Evolutionary conservation across 2,797 vertebrate genomes (phyloP), one percentile per base, ranked within the genome.

Genomic region (Onychomys torridus): DNA sequence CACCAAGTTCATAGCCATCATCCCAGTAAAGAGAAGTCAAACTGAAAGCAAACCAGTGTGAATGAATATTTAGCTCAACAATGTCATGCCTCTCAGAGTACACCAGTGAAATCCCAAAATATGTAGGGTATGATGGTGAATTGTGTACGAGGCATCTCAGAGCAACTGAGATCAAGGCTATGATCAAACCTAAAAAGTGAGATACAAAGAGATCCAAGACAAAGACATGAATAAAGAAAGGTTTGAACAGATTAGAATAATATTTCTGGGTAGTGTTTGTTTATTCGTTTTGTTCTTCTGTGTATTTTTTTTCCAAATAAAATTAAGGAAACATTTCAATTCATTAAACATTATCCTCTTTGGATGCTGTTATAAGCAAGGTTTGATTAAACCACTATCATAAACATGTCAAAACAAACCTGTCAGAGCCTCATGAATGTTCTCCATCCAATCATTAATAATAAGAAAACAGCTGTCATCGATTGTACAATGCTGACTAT

Each of bases 391-490:
- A 94, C 61, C 78, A 92, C 40, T 57, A 52, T 83, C 77, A 93
- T 91, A 92, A 96, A 97, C 49, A 78, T 89, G 34, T 91, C 95
- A 96, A 92, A 96, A 96, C 59, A 94, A 94, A 96, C 55, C 59
- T 94, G 85, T 85, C 49, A 29, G 40, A 88, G 49, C 12, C 46
- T 82, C 86, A 57, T 25, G 25, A 89, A 82, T 90, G 43, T 67
- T 90, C 82, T 93, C 23, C 82, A 75, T 78, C 34, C 25, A 83
- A 76, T 91, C 86, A 83, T 93, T 93, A 94, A 92, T 91, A 95
- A 84, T 85, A 87, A 92, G n/a, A 92, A 95, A 96, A 75, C 32
- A 85, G 32, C 27, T 93, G 63, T 29, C 89, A 96, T 93, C 75
- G 69, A 52, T 61, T 87, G 61, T 12, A 93, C 11, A 91, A 27